Evolutionary conservation across 2,888 invertebrate genomes (phyloP).

Genomic region (Macroteleia sp.): DNA sequence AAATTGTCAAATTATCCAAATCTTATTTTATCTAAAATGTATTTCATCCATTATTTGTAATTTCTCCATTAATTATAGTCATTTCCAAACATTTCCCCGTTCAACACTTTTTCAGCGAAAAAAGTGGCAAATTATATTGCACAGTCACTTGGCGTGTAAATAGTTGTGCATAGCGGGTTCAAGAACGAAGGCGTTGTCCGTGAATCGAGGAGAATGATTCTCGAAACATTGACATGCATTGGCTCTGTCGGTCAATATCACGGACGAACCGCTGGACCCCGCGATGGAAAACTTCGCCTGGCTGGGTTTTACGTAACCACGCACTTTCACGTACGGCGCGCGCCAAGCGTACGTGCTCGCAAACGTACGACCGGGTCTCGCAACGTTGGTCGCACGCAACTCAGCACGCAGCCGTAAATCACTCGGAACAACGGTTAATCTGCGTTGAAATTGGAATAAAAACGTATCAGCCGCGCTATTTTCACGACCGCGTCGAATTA

Average conservation of each 20-base stretch:
- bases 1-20: no score
- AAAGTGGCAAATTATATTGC: no score
- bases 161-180: no score
- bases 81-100: no score
- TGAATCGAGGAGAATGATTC: conserved; percentile 13
- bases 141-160: no score
- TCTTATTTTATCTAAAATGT: no score
- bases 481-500: conserved; percentile 39
- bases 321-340: conserved; percentile 48
- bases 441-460: conserved; percentile 50
- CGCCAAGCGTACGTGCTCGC: conserved; percentile 21
- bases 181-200: background rate
- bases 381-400: no score
- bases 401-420: conserved; percentile 49
- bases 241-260: conserved; percentile 61
- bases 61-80: no score
- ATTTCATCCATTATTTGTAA: no score
- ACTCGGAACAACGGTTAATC: conserved; percentile 42
- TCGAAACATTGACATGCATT: conserved; percentile 53
- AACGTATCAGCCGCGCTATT: conserved; percentile 39
- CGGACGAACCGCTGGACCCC: conserved; percentile 45
- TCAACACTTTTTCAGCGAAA: no score
- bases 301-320: conserved; percentile 57
- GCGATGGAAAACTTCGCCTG: no score
- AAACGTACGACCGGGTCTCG: conserved; percentile 6